Base-by-base conservation (phyloP, 2,888 invertebrate species). In the Pterobdella sp. region DNA sequence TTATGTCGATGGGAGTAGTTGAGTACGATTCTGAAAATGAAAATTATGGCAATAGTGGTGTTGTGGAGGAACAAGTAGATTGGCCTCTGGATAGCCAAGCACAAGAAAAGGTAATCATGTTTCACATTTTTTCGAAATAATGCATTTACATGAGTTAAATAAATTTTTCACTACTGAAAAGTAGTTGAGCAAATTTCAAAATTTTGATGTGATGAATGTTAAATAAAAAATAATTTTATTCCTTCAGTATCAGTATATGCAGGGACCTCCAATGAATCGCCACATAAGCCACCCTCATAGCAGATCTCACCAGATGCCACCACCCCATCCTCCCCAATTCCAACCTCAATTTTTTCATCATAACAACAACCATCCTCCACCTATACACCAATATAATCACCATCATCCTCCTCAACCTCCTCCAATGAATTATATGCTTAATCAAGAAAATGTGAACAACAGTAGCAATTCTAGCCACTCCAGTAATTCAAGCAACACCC, bases 21-120 rank as follows among this genome's bases (percentile, higher is more conserved):
- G 71, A 71, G 52, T 71, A 71, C 63, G 71, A 71, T 52, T 71
- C 71, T 7, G 71, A 71, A n/a, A 71, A 71, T 34, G 71, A 71
- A 14, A 56, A 52, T 7, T 71, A 71, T 36, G 63, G 63, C 18
- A 71, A 71, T 37, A 71, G 56, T 26, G 65, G 65, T 7, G 71
- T 71, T 34, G 60, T 60, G 4, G 71, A 71, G n/a, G 71, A 71
- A 22, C 42, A 52, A 52, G 71, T 70, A 3, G 56, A 60, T 22
- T 71, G 71, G 71, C 42, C 35, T 10, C 60, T 71, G 63, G 71
- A 71, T 2, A 71, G 26, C 71, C 71, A 71, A 32, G 32, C 71
- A 29, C 35, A 42, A 4, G 71, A 71, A 26, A 71, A 71, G 63
- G 71, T 71, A 7, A 32, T 37, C 32, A 2, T 14, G 0, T 49